phyloP scores from a whole-genome alignment of 2,113 vertebrate genomes.

The Forbesichthys agassizii region DNA sequence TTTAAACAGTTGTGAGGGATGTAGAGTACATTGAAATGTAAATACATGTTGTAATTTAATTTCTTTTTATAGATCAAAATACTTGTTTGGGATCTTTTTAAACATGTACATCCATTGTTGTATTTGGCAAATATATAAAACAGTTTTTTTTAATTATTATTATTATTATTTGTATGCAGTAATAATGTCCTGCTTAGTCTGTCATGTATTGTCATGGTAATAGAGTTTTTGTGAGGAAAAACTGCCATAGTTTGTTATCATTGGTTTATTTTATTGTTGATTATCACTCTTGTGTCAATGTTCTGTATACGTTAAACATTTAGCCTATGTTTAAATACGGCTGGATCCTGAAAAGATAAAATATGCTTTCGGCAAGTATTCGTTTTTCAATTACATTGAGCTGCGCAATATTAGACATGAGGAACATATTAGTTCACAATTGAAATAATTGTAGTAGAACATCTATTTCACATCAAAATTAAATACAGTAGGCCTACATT shows the following conservation, averaged over 20 bases:
- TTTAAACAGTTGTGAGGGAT: slow-evolving; percentile 43
- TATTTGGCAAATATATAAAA: slow-evolving; percentile 68
- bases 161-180: slow-evolving; percentile 76
- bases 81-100: slow-evolving; percentile 68
- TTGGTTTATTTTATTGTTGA: slow-evolving; percentile 53
- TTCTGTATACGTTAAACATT: slow-evolving; percentile 62
- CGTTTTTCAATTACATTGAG: slow-evolving; percentile 40
- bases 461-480: no score
- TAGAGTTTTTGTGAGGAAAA: slow-evolving; percentile 57
- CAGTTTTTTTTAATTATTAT: slow-evolving; percentile 51
- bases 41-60: slow-evolving; percentile 75
- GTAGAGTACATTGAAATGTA: slow-evolving; percentile 64
- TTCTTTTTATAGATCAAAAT: slow-evolving; percentile 71
- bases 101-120: slow-evolving; percentile 76
- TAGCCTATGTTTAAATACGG: slow-evolving; percentile 55
- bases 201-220: slow-evolving; percentile 69
- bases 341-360: slow-evolving; percentile 56
- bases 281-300: slow-evolving; percentile 64
- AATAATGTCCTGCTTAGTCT: slow-evolving; percentile 69
- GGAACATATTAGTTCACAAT: not conserved
- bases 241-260: slow-evolving; percentile 59
- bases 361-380: slow-evolving; percentile 53
- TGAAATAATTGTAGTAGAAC: slow-evolving; percentile 11
- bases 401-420: slow-evolving; percentile 2
- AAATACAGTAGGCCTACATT: no score